Conservation (phyloP, 2,113 vertebrate genomes). For the Acrocephalus kingi region DNA sequence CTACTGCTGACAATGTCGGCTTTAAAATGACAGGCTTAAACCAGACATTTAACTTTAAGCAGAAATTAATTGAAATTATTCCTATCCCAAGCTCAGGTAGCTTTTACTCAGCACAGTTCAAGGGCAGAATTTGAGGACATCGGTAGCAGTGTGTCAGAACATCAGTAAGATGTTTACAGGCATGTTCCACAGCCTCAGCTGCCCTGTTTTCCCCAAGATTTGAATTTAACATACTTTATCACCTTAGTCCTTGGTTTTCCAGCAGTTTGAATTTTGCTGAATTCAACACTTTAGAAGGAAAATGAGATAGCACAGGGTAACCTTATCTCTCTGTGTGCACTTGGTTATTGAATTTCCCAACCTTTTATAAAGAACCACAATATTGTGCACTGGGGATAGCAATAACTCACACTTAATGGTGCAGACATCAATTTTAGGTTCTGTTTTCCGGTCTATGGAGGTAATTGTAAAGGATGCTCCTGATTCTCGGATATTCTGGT, state of each 20-base stretch:
- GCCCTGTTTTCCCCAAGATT: not conserved
- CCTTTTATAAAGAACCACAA: not conserved
- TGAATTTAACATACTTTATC: not conserved
- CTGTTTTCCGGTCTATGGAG: not conserved
- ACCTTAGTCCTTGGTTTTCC: not conserved
- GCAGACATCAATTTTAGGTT: not conserved
- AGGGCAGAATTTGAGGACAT: not conserved
- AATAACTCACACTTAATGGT: not conserved
- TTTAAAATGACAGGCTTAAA: not conserved
- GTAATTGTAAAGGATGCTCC: not conserved
- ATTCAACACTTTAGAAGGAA: not conserved
- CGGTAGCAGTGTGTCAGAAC: not conserved
- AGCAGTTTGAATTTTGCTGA: conserved; percentile 13
- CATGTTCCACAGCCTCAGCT: not conserved
- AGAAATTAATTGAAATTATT: not conserved
- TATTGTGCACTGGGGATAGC: not conserved
- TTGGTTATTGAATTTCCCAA: not conserved
- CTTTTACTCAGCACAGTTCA: not conserved
- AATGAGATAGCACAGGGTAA: not conserved
- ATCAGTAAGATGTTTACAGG: not conserved
- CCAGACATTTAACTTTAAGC: not conserved
- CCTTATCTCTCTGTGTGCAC: not conserved
- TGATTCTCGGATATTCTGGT: not conserved
- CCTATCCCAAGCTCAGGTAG: not conserved
- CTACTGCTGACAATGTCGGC: not conserved